Evolutionary conservation across 2,113 vertebrate species (phyloP).

Genomic region (Scopus umbretta): DNA sequence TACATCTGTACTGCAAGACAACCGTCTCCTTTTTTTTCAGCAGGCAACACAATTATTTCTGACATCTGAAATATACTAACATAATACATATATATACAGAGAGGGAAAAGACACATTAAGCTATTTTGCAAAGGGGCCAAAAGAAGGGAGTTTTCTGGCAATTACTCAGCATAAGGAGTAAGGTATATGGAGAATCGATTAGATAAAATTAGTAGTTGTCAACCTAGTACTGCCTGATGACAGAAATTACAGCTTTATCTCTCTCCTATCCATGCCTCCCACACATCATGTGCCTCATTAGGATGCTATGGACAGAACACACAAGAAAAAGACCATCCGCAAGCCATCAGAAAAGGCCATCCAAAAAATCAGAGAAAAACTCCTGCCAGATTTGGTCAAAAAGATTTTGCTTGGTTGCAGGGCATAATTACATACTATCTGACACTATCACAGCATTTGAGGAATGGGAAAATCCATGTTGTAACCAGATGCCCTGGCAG

Average conservation of each 20-base stretch:
- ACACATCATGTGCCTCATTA: constrained; percentile 7
- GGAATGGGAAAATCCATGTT: background rate
- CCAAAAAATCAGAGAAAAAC: background rate
- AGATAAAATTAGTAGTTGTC: constrained; percentile 49
- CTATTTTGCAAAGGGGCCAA: background rate
- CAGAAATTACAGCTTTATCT: constrained; percentile 46
- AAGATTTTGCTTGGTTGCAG: background rate
- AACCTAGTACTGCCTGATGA: constrained; percentile 9
- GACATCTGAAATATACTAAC: background rate
- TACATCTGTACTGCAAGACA: background rate
- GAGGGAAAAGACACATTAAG: background rate
- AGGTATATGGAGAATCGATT: constrained; percentile 6
- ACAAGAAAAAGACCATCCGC: background rate
- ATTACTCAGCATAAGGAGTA: background rate
- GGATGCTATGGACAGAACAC: background rate
- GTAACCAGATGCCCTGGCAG: background rate
- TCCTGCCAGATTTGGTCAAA: background rate
- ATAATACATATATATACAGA: background rate
- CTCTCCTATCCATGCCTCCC: constrained; percentile 10
- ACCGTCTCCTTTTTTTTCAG: background rate
- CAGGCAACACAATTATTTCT: background rate
- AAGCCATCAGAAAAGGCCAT: background rate
- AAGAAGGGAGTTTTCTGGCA: constrained; percentile 11
- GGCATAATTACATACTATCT: background rate
- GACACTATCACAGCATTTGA: background rate